phyloP scores from a whole-genome alignment of 2,797 vertebrate genomes.

The Sternotherus odoratus region DNA sequence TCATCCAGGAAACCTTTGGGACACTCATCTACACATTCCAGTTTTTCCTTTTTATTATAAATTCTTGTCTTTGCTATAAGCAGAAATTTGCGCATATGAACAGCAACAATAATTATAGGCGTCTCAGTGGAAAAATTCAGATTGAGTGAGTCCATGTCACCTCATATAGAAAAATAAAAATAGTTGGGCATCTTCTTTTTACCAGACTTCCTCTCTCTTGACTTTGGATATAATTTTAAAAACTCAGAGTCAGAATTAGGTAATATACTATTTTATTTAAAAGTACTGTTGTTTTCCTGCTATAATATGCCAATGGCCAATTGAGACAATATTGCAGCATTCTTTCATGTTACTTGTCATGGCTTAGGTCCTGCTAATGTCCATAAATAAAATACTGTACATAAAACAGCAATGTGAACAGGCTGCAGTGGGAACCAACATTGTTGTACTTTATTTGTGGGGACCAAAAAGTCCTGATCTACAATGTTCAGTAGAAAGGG shows the following conservation, averaged over 20 bases:
- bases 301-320: rapidly evolving
- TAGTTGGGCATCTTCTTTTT: not conserved
- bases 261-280: rapidly evolving
- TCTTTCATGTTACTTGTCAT: rapidly evolving
- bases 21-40: not conserved
- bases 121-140: not conserved
- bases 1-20: not conserved
- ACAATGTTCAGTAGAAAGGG: not conserved
- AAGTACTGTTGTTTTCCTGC: not conserved
- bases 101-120: not conserved
- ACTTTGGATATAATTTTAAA: not conserved
- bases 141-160: not conserved
- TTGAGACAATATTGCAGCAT: not conserved
- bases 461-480: not conserved
- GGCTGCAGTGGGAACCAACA: not conserved
- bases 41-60: not conserved
- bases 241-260: not conserved
- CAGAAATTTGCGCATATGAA: not conserved
- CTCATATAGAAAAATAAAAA: not conserved
- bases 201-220: rapidly evolving
- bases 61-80: not conserved
- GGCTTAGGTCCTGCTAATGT: not conserved
- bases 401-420: not conserved
- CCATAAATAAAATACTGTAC: not conserved
- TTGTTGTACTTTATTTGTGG: not conserved